phyloP scores from a whole-genome alignment of 1,140 invertebrate genomes.

The Thaumatotibia leucotreta region DNA sequence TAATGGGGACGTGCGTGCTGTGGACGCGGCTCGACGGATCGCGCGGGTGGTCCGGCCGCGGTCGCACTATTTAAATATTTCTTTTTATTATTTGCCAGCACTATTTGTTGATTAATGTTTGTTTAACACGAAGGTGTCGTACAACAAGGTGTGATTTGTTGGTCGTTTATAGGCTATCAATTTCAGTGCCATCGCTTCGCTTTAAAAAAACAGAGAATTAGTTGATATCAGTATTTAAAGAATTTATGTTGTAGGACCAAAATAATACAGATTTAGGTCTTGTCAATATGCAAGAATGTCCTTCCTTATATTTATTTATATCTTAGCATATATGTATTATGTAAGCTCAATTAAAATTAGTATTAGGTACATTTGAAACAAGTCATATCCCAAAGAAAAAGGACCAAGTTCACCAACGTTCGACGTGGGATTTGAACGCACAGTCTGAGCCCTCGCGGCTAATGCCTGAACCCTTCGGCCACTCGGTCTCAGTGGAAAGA shows the following conservation, averaged over 20 bases:
- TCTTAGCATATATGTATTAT: too few relatives aligned
- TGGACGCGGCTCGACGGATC: conserved; percentile 31
- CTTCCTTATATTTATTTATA: neutral
- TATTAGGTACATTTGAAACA: too few relatives aligned
- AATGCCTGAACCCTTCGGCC: too few relatives aligned
- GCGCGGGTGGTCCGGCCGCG: conserved; percentile 57
- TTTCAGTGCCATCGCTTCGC: conserved; percentile 24
- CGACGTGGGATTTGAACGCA: too few relatives aligned
- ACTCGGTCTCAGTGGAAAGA: too few relatives aligned
- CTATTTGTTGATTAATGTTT: conserved; percentile 55
- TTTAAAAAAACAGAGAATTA: neutral
- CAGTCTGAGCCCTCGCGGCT: too few relatives aligned
- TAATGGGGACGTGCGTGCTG: conserved; percentile 56
- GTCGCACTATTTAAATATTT: conserved; percentile 57
- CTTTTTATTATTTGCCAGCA: conserved; percentile 60
- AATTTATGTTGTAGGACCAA: neutral
- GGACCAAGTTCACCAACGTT: too few relatives aligned
- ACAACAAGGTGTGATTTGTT: conserved; percentile 57
- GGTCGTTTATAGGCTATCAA: conserved; percentile 53
- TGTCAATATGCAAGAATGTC: neutral
- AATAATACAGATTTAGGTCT: neutral
- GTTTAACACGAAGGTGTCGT: conserved; percentile 58
- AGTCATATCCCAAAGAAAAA: too few relatives aligned
- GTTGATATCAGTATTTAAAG: neutral
- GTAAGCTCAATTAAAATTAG: too few relatives aligned